phyloP scores from a whole-genome alignment of 2,113 vertebrate genomes.

The Dasyurus viverrinus region DNA sequence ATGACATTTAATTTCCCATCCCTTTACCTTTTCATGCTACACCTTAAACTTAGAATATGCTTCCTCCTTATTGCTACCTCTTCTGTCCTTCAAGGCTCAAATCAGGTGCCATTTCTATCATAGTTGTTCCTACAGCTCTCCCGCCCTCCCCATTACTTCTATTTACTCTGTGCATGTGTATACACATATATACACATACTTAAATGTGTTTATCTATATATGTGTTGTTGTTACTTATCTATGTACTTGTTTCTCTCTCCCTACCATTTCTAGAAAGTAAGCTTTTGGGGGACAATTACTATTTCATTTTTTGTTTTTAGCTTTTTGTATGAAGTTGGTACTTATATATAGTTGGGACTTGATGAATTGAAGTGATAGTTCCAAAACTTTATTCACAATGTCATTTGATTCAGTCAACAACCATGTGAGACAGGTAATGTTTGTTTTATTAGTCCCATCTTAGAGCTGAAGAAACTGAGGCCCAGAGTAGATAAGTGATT shows the following conservation, averaged over 20 bases:
- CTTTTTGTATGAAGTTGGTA: neutral
- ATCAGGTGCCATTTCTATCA: neutral
- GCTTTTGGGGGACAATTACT: neutral
- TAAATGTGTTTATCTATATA: neutral
- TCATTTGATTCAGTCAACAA: neutral
- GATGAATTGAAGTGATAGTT: neutral
- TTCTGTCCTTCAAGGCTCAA: neutral
- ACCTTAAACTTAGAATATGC: neutral
- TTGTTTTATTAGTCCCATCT: neutral
- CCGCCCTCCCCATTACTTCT: neutral
- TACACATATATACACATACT: rapidly evolving
- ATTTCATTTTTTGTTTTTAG: neutral
- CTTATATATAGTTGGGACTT: neutral
- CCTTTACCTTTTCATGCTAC: neutral
- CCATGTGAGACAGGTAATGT: neutral
- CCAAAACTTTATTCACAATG: neutral
- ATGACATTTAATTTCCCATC: neutral
- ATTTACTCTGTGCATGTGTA: neutral
- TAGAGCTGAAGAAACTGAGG: neutral
- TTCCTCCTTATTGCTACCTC: neutral
- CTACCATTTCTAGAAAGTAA: neutral
- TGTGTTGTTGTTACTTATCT: neutral
- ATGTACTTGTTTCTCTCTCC: neutral
- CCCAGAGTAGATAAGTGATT: neutral
- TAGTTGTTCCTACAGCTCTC: neutral